These are phyloP conservation scores for Enteromius treurensis DNA, from an alignment of 2,797 vertebrate genomes.

Conservation along the genomic window DNA sequence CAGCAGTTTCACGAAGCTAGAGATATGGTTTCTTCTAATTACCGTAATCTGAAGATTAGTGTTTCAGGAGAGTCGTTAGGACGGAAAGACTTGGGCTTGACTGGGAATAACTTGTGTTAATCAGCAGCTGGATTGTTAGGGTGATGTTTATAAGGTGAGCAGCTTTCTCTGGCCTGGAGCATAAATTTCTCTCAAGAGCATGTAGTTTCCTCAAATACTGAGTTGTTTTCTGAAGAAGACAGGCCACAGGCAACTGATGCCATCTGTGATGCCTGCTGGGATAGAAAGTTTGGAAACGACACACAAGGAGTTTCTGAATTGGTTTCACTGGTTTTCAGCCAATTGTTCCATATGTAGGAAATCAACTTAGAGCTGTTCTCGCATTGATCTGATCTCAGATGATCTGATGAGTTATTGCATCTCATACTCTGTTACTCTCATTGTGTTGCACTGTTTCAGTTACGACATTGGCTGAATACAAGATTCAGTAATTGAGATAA, in stretches of 20 bases:
- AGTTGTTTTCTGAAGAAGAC: slow-evolving; percentile 53
- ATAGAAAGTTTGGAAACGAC: slow-evolving; percentile 45
- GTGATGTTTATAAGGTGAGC: not conserved
- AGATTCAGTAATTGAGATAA: not conserved
- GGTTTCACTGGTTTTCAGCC: slow-evolving; percentile 30
- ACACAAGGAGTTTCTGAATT: slow-evolving; percentile 32
- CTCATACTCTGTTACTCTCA: not conserved
- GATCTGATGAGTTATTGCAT: not conserved
- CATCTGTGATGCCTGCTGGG: slow-evolving; percentile 57
- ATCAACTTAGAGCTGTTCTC: not conserved
- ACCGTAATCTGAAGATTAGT: slow-evolving; percentile 49
- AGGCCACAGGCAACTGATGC: slow-evolving; percentile 48
- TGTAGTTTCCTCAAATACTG: not conserved
- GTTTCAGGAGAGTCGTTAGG: slow-evolving; percentile 57
- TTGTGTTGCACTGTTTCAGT: not conserved
- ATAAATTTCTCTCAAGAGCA: slow-evolving; percentile 2
- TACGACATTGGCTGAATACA: not conserved
- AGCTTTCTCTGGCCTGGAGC: not conserved
- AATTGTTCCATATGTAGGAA: not conserved
- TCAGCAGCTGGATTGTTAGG: not conserved
- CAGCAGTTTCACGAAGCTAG: not conserved
- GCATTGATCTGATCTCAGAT: not conserved
- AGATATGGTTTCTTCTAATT: slow-evolving; percentile 58
- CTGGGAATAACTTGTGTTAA: not conserved
- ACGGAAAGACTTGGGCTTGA: slow-evolving; percentile 55